These are phyloP conservation scores for Ectemnius cavifrons DNA, from an alignment of 2,888 invertebrate species.

Conservation along the genomic window DNA sequence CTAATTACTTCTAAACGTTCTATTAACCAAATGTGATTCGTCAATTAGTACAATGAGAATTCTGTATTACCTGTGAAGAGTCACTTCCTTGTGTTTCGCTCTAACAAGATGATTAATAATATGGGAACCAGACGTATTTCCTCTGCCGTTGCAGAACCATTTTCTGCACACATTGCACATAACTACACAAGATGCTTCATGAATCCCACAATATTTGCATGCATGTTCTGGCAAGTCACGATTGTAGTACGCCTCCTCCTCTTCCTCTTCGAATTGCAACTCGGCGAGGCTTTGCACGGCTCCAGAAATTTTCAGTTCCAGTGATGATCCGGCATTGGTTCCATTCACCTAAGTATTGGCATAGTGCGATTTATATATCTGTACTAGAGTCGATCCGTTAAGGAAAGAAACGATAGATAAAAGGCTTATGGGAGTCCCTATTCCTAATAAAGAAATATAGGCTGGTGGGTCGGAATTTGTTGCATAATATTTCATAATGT, in stretches of 20 bases:
- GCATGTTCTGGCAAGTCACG: constrained; percentile 96
- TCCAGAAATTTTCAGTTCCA: constrained; percentile 82
- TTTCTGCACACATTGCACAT: constrained; percentile 99
- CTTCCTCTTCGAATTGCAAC: constrained; percentile 96
- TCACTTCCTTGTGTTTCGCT: constrained; percentile 99
- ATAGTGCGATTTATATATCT: not conserved
- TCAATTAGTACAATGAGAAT: not conserved
- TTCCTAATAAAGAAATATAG: too few species aligned
- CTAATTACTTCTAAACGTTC: not conserved
- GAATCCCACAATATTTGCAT: constrained; percentile 99
- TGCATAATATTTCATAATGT: constrained; percentile 7
- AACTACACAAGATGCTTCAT: constrained; percentile 97
- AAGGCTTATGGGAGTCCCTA: too few species aligned
- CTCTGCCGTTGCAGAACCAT: constrained; percentile 99
- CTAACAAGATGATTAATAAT: constrained; percentile 99
- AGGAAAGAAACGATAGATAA: too few species aligned
- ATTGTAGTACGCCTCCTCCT: constrained; percentile 92
- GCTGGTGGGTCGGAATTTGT: not conserved
- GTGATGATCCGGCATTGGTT: constrained; percentile 79
- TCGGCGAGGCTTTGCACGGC: constrained; percentile 89
- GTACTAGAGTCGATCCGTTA: too few species aligned
- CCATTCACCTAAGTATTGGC: constrained; percentile 83
- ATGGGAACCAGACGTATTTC: constrained; percentile 98
- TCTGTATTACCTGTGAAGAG: constrained; percentile 84
- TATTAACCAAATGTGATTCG: not conserved